A percentile compares a stretch with the other conserved stretches of the same genome.
Evolutionary conservation across 2,888 invertebrate species (phyloP).

Genomic region (Phorcus lineatus): DNA sequence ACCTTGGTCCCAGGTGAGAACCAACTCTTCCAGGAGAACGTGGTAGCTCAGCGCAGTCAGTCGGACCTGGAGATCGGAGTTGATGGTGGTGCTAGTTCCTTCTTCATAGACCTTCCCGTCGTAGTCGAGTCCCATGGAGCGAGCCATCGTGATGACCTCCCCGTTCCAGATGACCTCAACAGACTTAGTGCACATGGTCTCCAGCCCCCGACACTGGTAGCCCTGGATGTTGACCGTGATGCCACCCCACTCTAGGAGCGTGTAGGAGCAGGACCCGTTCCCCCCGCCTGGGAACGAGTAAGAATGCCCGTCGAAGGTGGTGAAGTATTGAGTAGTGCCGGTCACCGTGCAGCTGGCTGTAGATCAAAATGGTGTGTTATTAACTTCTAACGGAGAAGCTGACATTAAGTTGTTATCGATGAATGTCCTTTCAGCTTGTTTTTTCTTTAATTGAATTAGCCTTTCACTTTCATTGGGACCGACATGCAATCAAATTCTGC

Average conservation of each 20-base stretch:
- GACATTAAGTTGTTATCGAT: too few relatives aligned
- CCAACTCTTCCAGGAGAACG: neutral
- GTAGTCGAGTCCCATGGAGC: neutral
- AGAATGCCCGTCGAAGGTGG: neutral
- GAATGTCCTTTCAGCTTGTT: too few relatives aligned
- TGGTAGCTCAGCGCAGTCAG: neutral
- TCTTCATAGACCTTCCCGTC: neutral
- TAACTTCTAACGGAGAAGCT: too few relatives aligned
- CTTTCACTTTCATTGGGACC: too few relatives aligned
- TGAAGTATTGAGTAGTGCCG: neutral
- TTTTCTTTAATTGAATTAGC: too few relatives aligned
- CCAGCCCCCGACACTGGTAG: neutral
- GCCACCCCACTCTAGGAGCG: neutral
- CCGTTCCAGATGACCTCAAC: neutral
- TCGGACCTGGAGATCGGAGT: neutral
- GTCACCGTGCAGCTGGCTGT: neutral
- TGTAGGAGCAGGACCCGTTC: neutral
- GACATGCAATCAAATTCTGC: too few relatives aligned
- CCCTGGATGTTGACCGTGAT: neutral
- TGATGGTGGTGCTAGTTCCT: neutral
- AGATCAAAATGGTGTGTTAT: neutral
- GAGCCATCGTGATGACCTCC: neutral
- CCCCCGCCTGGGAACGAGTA: neutral
- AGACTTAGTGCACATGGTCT: slow-evolving; percentile 15
- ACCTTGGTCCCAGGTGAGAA: neutral